Evolutionary conservation across 30 jellyfish, hydroid and myxozoan genomes (phyloP).

Genomic region (Aurelia sp.): DNA sequence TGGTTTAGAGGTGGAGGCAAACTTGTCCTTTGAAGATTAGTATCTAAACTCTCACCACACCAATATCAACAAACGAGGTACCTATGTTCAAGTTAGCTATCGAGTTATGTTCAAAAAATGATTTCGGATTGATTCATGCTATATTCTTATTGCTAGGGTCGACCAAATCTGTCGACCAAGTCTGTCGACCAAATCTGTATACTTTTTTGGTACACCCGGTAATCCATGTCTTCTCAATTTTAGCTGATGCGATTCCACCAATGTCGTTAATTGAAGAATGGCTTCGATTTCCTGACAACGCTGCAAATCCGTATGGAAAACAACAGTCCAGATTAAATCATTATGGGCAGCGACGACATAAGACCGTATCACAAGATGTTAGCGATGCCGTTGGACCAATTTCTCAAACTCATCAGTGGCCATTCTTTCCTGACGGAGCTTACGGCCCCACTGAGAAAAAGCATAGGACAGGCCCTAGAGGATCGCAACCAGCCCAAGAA

Average conservation of each 20-base stretch:
- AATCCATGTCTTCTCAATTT: not conserved
- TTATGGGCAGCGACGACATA: not conserved
- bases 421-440: not conserved
- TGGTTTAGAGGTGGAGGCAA: too few relatives aligned
- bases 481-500: not conserved
- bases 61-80: too few relatives aligned
- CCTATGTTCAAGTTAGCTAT: too few relatives aligned
- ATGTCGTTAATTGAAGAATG: constrained; percentile 43
- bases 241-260: constrained; percentile 53
- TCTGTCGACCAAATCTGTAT: too few relatives aligned
- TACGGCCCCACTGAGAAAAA: not conserved
- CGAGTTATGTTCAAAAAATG: too few relatives aligned
- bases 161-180: too few relatives aligned
- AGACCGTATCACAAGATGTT: not conserved
- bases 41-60: too few relatives aligned
- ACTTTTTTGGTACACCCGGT: too few relatives aligned
- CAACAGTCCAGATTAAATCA: not conserved
- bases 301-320: constrained; percentile 5
- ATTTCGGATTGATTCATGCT: too few relatives aligned
- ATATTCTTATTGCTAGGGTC: too few relatives aligned
- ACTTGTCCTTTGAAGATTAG: too few relatives aligned
- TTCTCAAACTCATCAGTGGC: constrained; percentile 2
- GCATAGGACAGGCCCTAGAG: not conserved
- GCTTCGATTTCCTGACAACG: constrained; percentile 43
- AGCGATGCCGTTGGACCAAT: not conserved